Evolutionary conservation across 2,113 vertebrate species (phyloP).

Genomic region (Pachyramphus minor): DNA sequence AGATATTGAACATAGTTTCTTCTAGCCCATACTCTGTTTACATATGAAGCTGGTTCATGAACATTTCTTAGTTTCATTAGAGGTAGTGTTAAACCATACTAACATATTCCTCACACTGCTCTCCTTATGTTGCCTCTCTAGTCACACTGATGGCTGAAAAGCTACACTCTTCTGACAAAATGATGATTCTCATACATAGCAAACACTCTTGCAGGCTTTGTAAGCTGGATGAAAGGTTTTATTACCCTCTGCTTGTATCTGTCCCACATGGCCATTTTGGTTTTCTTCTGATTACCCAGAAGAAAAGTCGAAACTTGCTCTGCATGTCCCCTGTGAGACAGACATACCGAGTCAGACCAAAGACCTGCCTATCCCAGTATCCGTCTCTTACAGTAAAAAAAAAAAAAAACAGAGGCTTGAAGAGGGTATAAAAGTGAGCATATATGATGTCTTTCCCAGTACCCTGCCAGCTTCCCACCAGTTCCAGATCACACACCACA

Average conservation of each 20-base stretch:
- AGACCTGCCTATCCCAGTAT: neutral
- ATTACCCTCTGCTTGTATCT: neutral
- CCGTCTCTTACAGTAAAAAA: neutral
- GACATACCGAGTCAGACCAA: neutral
- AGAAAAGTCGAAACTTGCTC: neutral
- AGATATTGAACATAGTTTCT: neutral
- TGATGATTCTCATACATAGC: neutral
- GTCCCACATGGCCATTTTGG: neutral
- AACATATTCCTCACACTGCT: neutral
- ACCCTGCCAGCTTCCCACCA: neutral
- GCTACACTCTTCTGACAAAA: neutral
- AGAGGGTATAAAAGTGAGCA: neutral
- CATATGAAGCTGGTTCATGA: neutral
- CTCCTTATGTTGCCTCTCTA: neutral
- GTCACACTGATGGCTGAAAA: neutral
- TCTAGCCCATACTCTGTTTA: neutral
- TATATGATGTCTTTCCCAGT: rapidly evolving
- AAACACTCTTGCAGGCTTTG: neutral
- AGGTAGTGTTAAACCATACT: neutral
- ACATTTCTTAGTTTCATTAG: neutral
- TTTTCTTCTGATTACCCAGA: neutral
- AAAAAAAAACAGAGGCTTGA: neutral
- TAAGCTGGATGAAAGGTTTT: neutral
- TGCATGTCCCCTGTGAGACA: neutral
- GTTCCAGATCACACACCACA: neutral